Percentiles rank a stretch among this genome's conserved stretches.
These are phyloP conservation scores for Desmophyllum pertusum DNA, from an alignment of 92 coral and sea anemone species.

Conservation along the genomic window DNA sequence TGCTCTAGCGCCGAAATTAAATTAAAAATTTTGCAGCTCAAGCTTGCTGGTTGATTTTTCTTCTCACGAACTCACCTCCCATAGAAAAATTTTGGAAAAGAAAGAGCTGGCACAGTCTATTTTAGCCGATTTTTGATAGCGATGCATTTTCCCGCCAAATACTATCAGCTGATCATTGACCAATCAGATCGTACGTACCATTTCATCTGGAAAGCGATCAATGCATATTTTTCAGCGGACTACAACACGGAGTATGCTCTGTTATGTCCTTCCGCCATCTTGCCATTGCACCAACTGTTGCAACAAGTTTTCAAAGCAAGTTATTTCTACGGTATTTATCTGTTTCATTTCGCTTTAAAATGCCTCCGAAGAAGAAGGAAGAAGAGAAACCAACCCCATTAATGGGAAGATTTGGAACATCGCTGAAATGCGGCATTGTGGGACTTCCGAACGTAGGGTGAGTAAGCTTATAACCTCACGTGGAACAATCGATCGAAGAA, in stretches of 20 bases:
- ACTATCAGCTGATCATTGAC: not conserved
- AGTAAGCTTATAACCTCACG: conserved; percentile 19
- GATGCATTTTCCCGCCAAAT: conserved; percentile 33
- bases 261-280: conserved; percentile 73
- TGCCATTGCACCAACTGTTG: conserved; percentile 31
- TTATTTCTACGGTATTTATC: conserved; percentile 50
- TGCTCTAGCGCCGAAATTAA: no score
- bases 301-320: conserved; percentile 12
- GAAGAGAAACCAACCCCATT: conserved; percentile 86
- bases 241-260: conserved; percentile 47
- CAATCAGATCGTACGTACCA: conserved; percentile 13
- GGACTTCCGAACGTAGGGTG: conserved; percentile 99
- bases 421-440: conserved; percentile 94
- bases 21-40: no score
- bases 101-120: no score
- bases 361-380: conserved; percentile 99
- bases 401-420: conserved; percentile 97
- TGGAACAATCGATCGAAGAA: conserved; percentile 32
- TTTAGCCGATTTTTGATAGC: no score
- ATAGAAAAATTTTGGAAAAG: no score
- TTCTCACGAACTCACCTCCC: no score
- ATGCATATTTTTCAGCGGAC: conserved; percentile 13
- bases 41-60: no score
- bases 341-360: conserved; percentile 59
- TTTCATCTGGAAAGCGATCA: not conserved